A percentile compares a stretch with the other conserved stretches of the same genome.
phyloP scores from a whole-genome alignment of 2,888 invertebrate genomes.

The Noctua janthina region DNA sequence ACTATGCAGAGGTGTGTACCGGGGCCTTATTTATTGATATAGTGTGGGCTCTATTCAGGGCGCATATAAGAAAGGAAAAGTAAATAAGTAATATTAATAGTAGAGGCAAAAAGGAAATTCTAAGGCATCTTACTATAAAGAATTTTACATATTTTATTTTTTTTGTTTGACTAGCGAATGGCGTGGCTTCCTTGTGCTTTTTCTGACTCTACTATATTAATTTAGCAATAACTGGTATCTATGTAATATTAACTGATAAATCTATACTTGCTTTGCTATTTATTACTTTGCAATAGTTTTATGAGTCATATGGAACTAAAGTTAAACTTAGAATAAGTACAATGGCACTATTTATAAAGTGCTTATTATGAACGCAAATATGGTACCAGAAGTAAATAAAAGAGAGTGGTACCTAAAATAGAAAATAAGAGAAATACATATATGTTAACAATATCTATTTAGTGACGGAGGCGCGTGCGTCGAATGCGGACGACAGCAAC shows the following conservation, averaged over 20 bases:
- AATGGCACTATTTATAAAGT: no score
- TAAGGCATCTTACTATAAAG: neutral
- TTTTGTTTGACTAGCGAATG: no score
- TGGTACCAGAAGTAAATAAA: neutral
- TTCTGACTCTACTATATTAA: neutral
- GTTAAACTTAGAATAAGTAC: no score
- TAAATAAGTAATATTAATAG: conserved; percentile 46
- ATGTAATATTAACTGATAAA: neutral
- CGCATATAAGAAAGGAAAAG: conserved; percentile 43
- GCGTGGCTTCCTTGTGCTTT: no score
- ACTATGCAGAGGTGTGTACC: conserved; percentile 51
- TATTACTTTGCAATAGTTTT: no score
- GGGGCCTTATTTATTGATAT: conserved; percentile 54
- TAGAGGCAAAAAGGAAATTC: neutral
- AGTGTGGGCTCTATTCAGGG: conserved; percentile 34
- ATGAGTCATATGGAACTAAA: no score
- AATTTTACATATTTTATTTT: neutral
- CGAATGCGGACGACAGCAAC: conserved; percentile 30
- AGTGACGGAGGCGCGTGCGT: conserved; percentile 48
- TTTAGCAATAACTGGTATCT: neutral
- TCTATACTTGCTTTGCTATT: no score
- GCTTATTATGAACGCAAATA: no score
- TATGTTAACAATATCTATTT: conserved; percentile 23
- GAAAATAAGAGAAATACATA: conserved; percentile 49
- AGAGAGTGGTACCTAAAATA: conserved; percentile 16